A percentile compares a stretch with the other conserved stretches of the same genome.
phyloP scores from a whole-genome alignment of 2,797 vertebrate genomes.

The Poecile montanus region DNA sequence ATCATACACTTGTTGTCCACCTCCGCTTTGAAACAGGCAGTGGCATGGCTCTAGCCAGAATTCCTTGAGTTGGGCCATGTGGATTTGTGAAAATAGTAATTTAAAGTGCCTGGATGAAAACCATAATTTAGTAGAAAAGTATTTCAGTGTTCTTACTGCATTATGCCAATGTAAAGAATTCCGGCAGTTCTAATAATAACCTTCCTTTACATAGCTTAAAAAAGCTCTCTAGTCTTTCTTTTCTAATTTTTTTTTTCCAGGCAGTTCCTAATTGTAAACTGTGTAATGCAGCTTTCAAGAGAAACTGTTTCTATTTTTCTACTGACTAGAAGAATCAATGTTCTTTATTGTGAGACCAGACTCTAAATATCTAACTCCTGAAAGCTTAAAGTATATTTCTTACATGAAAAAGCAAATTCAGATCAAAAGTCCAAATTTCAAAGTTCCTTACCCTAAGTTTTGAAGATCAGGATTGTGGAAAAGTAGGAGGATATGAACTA shows the following conservation, averaged over 20 bases:
- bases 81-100: not conserved
- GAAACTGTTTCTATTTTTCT: not conserved
- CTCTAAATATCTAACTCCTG: not conserved
- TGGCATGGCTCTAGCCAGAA: not conserved
- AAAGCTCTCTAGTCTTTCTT: not conserved
- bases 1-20: not conserved
- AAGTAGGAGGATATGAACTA: not conserved
- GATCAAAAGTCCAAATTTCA: not conserved
- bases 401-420: not conserved
- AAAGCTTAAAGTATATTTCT: not conserved
- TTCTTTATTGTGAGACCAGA: not conserved
- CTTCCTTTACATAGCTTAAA: not conserved
- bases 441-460: not conserved
- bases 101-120: not conserved
- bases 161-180: not conserved
- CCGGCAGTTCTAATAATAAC: not conserved
- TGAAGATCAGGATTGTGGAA: not conserved
- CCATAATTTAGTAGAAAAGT: not conserved
- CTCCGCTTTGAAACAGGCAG: not conserved
- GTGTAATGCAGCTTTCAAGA: not conserved
- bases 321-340: not conserved
- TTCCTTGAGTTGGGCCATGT: not conserved
- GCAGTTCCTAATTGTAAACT: not conserved
- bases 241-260: not conserved
- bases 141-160: not conserved